Base-by-base conservation (phyloP, 2,888 invertebrate species). In the Herminia tarsipennalis region DNA sequence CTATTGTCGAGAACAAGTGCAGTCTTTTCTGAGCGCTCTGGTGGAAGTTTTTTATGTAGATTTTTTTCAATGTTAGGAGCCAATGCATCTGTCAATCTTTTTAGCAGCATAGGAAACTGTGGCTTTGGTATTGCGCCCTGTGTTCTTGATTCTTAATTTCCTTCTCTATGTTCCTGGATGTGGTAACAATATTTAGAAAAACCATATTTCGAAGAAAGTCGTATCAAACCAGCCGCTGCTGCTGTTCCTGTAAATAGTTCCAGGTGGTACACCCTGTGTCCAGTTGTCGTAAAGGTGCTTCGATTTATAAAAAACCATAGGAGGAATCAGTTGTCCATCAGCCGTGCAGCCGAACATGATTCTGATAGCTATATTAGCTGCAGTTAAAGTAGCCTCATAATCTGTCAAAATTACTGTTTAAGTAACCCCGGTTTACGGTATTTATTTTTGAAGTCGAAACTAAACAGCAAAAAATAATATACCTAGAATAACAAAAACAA, bases 291-390 rank as follows among this genome's bases (percentile, higher is more conserved):
- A 30, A n/a, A 30, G 9, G 9, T 30, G 16, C 16, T 30, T 18
- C 5, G 30, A 30, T 17, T 25, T 36, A 16, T 36, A 27, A 6
- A 37, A 18, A n/a, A 37, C 37, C 1, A 20, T 20, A 9, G 28
- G 28, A 4, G 37, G 27, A 3, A 28, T n/a, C 5, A 37, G 3
- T 18, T 28, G 8, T 2, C 28, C 28, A 5, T 13, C 18, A 8
- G 37, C 37, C 8, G 28, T 37, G 6, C n/a, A 27, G 5, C 18
- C 16, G 14, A 37, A 20, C 37, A 37, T 37, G 1, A 37, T 4
- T 12, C 18, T 18, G 1, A 28, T 20, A n/a, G n/a, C n/a, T n/a
- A n/a, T n/a, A n/a, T n/a, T n/a, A n/a, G n/a, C n/a, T n/a, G n/a
- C n/a, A n/a, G n/a, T n/a, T n/a, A n/a, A n/a, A n/a, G n/a, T n/a